Evolutionary conservation across 2,797 vertebrate species (phyloP).

Genomic region (Neosilurus mollespiculum): DNA sequence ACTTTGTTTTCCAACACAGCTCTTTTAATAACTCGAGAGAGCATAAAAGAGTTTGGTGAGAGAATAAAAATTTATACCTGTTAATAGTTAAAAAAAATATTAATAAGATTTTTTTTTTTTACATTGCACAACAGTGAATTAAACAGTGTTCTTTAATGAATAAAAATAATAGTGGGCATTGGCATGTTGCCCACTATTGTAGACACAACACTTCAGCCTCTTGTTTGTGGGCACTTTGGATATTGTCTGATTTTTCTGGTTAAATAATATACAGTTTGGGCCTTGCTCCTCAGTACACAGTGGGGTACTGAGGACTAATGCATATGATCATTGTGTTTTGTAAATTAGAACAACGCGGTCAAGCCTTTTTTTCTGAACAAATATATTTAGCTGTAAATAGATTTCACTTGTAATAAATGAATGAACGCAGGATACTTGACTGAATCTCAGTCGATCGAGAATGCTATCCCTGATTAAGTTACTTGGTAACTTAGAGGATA

Average conservation of each 20-base stretch:
- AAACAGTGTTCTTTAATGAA: neutral
- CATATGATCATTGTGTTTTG: neutral
- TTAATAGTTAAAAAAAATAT: neutral
- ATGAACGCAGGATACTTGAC: neutral
- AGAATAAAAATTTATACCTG: neutral
- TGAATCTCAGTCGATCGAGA: neutral
- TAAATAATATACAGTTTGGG: neutral
- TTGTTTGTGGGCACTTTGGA: neutral
- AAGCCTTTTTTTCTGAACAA: neutral
- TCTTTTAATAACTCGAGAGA: neutral
- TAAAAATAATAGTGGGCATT: no score
- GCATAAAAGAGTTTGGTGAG: neutral
- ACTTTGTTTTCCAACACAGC: neutral
- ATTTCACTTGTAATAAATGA: neutral
- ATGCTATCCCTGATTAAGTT: conserved; percentile 2
- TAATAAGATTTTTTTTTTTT: neutral
- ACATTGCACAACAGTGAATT: neutral
- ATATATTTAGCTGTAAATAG: neutral
- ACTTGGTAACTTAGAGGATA: conserved; percentile 6
- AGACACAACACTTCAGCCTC: neutral
- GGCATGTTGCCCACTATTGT: no score
- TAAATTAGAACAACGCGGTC: neutral
- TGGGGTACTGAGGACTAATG: neutral
- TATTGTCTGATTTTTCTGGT: neutral
- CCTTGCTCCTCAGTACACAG: neutral